Evolutionary conservation across 2,888 invertebrate genomes (phyloP), one percentile per base, ranked within the genome.

Genomic region (Abrostola triplasia): DNA sequence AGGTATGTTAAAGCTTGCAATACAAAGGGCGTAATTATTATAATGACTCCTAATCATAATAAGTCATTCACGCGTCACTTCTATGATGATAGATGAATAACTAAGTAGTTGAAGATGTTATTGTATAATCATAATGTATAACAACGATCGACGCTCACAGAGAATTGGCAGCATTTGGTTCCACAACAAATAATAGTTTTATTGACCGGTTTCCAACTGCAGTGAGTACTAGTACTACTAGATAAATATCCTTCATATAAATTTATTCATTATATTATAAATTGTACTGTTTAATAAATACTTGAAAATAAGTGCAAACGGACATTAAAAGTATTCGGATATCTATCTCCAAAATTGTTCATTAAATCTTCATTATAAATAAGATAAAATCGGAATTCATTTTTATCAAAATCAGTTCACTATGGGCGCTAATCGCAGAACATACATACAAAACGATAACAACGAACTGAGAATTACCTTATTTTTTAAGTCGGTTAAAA

Each of bases 101-200:
- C 7, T 36, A 49, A 55, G 59, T 53, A 54, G 13, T 37, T 13
- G n/a, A 44, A 48, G 47, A 56, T 56, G 52, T 59, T 69, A 55
- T 64, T 50, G 38, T 51, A 52, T 64, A 54, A 12, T 24, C 58
- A 69, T 38, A 4, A 44, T 49, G 40, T 64, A 64, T 63, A 63
- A 38, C 55, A 38, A 49, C 48, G 51, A 66, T 72, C 67, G 38
- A 60, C 56, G 55, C 35, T 49, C 42, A 68, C 59, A 59, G 59
- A 59, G 53, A 56, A 59, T 73, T 73, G 55, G 70, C 70, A 71
- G 64, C 50, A 24, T 24, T 24, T 44, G 36, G 59, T 59, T 73
- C 64, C 64, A 64, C 59, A 69, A 69, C 70, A 69, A 68, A 56
- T 51, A 41, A 67, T 53, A 52, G 73, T 42, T 58, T 64, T 69